These are phyloP conservation scores for Eumaeus atala DNA, from an alignment of 1,140 invertebrate genomes.

Conservation along the genomic window DNA sequence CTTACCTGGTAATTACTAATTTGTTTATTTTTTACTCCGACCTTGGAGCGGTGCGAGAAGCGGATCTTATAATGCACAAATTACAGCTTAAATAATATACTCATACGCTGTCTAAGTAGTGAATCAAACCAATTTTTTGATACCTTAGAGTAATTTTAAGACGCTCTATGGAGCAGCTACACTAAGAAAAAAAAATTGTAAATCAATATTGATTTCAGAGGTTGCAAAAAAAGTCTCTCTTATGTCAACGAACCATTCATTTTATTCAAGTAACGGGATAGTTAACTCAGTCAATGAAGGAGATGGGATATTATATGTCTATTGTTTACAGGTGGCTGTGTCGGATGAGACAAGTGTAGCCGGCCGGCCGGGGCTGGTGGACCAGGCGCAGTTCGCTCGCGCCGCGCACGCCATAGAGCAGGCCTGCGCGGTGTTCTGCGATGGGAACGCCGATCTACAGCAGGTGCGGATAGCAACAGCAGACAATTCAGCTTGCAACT, in stretches of 20 bases:
- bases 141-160: too few species aligned
- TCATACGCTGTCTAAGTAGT: too few species aligned
- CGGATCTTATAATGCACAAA: too few species aligned
- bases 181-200: background rate
- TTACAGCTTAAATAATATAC: too few species aligned
- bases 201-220: too few species aligned
- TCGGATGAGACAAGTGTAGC: conserved; percentile 93
- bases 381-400: conserved; percentile 91
- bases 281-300: background rate
- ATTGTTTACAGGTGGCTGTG: conserved; percentile 80
- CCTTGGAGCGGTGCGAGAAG: too few species aligned
- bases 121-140: too few species aligned
- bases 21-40: too few species aligned
- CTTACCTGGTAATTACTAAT: conserved; percentile 86
- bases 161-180: too few species aligned
- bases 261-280: background rate
- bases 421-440: conserved; percentile 88
- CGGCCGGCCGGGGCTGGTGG: conserved; percentile 92
- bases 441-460: conserved; percentile 85
- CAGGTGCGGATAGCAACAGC: too few species aligned
- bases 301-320: background rate
- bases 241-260: background rate
- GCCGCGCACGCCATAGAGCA: conserved; percentile 92
- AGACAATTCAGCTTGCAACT: too few species aligned
- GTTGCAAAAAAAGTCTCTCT: too few species aligned